Evolutionary conservation across 2,888 invertebrate genomes (phyloP).

Genomic region (Drosophila austrosaltans): DNA sequence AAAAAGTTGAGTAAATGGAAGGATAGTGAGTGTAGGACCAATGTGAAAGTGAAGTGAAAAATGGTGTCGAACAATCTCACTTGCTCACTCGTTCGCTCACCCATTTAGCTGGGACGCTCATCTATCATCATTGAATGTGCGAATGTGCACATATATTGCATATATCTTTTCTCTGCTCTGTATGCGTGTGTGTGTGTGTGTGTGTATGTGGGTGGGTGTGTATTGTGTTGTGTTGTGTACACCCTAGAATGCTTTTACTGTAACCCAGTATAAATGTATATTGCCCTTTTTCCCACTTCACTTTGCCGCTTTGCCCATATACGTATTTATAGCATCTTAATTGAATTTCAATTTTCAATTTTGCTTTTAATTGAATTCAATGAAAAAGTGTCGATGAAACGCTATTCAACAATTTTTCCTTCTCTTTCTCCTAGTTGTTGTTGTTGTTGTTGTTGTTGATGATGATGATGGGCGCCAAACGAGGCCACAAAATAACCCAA

Average conservation of each 20-base stretch:
- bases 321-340: constrained; percentile 76
- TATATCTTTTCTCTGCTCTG: background rate
- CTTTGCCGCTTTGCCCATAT: constrained; percentile 31
- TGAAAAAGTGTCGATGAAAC: constrained; percentile 79
- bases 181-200: background rate
- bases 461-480: constrained; percentile 55
- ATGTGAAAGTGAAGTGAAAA: constrained; percentile 25
- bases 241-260: constrained; percentile 50
- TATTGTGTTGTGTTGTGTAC: constrained; percentile 20
- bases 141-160: constrained; percentile 13
- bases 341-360: constrained; percentile 80
- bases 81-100: constrained; percentile 1
- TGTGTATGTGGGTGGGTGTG: background rate
- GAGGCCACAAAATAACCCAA: constrained; percentile 47
- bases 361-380: constrained; percentile 80
- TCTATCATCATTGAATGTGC: constrained; percentile 42
- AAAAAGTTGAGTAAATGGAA: constrained; percentile 24
- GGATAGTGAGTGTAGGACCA: constrained; percentile 2
- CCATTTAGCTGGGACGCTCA: constrained; percentile 11
- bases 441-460: constrained; percentile 31
- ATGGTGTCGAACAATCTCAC: constrained; percentile 32
- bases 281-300: background rate
- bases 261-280: constrained; percentile 15
- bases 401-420: constrained; percentile 55
- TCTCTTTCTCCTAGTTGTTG: constrained; percentile 27